These are phyloP conservation scores for Stichodactyla helianthus DNA, from an alignment of 64 coral and sea anemone species.

Conservation along the genomic window DNA sequence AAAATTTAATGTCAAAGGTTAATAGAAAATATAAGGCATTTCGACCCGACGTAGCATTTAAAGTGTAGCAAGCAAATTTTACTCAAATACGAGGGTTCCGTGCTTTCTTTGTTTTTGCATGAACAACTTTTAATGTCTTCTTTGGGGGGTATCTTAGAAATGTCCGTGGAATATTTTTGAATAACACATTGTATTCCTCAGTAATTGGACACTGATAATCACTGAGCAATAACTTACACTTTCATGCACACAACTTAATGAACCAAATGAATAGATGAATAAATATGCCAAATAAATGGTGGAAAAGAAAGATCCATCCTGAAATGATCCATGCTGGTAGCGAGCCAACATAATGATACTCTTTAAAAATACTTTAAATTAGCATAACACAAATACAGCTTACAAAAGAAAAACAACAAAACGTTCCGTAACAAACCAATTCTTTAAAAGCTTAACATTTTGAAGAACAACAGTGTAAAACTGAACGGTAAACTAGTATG, in stretches of 20 bases:
- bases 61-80: background rate
- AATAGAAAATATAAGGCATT: constrained; percentile 8
- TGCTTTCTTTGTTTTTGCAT: background rate
- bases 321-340: background rate
- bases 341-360: background rate
- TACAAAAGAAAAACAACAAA: constrained; percentile 13
- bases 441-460: background rate
- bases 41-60: background rate
- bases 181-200: background rate
- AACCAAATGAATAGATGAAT: background rate
- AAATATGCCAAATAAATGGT: background rate
- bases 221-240: background rate
- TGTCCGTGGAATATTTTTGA: background rate
- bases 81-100: background rate
- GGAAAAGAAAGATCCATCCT: background rate
- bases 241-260: background rate
- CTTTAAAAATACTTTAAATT: background rate
- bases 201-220: background rate
- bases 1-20: background rate
- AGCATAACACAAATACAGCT: constrained; percentile 12
- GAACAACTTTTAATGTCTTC: background rate
- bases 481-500: background rate
- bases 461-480: background rate
- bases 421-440: background rate
- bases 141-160: background rate